Conservation (phyloP, 1,140 invertebrate species). For the Papilio xuthus region DNA sequence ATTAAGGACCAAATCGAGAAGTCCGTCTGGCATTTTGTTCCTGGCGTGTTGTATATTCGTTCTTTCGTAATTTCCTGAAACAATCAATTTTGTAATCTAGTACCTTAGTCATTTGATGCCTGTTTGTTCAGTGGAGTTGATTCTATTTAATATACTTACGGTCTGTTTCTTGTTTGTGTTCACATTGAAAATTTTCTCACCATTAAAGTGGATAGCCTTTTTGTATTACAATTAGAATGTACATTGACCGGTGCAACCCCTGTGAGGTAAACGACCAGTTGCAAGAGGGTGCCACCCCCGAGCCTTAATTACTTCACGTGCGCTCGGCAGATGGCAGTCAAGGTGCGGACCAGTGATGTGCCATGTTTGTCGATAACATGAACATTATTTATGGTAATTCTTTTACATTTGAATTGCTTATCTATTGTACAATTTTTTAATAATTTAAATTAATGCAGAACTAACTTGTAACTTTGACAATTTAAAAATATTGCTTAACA, state of each 20-base stretch:
- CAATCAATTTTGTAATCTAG: neutral
- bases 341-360: constrained; percentile 74
- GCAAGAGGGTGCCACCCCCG: constrained; percentile 72
- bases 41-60: too few species aligned
- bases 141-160: neutral
- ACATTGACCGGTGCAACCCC: constrained; percentile 70
- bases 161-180: neutral
- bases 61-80: neutral
- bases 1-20: too few species aligned
- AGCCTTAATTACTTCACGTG: constrained; percentile 76
- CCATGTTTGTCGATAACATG: constrained; percentile 65
- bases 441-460: too few species aligned
- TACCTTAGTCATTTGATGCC: neutral
- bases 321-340: constrained; percentile 75
- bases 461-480: too few species aligned
- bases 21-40: too few species aligned
- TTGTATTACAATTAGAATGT: constrained; percentile 47
- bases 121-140: neutral
- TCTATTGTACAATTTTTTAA: neutral
- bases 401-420: constrained; percentile 21
- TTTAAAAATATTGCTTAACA: too few species aligned
- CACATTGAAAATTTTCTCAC: neutral
- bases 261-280: constrained; percentile 73
- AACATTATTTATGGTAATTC: constrained; percentile 43
- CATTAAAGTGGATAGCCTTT: constrained; percentile 34